These are phyloP conservation scores for Antennarius striatus DNA, from an alignment of 2,113 vertebrate genomes.

Conservation along the genomic window DNA sequence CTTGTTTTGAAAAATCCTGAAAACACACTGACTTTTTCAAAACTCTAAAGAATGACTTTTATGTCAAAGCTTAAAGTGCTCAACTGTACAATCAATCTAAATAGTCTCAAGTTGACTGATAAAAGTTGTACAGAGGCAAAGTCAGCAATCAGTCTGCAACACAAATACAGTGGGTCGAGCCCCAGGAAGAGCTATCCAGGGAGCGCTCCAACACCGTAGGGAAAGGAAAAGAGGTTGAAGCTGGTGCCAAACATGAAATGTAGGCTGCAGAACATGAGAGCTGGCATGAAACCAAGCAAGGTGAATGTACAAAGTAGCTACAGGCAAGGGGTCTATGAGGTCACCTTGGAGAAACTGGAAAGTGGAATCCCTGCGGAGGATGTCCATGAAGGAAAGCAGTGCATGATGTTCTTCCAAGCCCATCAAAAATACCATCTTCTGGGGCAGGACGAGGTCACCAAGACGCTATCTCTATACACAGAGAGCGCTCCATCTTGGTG, in stretches of 20 bases:
- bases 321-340: slow-evolving; percentile 16
- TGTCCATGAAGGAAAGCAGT: slow-evolving; percentile 9
- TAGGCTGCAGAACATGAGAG: slow-evolving; percentile 18
- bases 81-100: neutral
- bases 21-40: too few species aligned
- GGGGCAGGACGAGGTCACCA: slow-evolving; percentile 19
- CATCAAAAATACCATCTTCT: slow-evolving; percentile 42
- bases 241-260: slow-evolving; percentile 6
- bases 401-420: slow-evolving; percentile 40
- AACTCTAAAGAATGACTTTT: neutral
- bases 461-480: slow-evolving; percentile 6
- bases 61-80: neutral
- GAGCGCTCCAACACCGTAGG: slow-evolving; percentile 25
- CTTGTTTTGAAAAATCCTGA: too few species aligned
- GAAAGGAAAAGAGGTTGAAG: slow-evolving; percentile 23
- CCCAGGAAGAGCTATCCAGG: slow-evolving; percentile 5
- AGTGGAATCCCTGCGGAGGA: slow-evolving; percentile 40
- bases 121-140: slow-evolving; percentile 29
- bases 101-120: slow-evolving; percentile 9
- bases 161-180: slow-evolving; percentile 9
- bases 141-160: slow-evolving; percentile 18
- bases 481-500: slow-evolving; percentile 27
- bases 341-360: slow-evolving; percentile 42
- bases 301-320: slow-evolving; percentile 26
- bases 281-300: slow-evolving; percentile 27